Base-by-base conservation (phyloP, 2,113 vertebrate species). In the Centropus unirufus region DNA sequence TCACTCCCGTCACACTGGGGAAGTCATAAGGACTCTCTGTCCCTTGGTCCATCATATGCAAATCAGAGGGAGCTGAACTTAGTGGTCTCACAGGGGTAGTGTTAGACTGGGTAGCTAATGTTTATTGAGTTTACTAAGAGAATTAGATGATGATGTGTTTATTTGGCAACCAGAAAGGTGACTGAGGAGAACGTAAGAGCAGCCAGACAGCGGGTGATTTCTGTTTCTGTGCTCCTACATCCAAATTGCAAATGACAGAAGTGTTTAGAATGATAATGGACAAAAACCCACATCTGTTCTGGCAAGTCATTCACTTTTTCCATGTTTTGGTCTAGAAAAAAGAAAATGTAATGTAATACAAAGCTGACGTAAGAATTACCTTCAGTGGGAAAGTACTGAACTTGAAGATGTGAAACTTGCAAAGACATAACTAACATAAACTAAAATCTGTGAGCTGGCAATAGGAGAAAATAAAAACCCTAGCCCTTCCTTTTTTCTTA, bases 91-190 rank as follows among this genome's bases (percentile, higher is more conserved):
- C 19, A 29, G 14, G n/a, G 39, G 30, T 64, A 61, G 24, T 58
- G 39, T 21, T 47, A 66, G 22, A 36, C 52, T 55, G 34, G 39
- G 6, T n/a, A 72, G 47, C 8, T 68, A 21, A 73, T 11, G 24
- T 39, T 78, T 62, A 23, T 0, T 52, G 44, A 75, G 49, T 4
- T 80, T 49, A 9, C 26, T n/a, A 47, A 79, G 63, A 29, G 39
- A 55, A 47, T 81, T 46, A 32, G 23, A 52, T 24, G 44, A 57
- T 23, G 11, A 47, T 40, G 8, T 26, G 77, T 4, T 61, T 3
- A 0, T 64, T 64, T 86, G 80, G 54, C 0, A 2, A 40, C 34
- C 29, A 34, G 44, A 42, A 34, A 18, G 23, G 36, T 0, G 2
- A 24, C 49, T 18, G 58, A 52, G 13, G 58, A 80, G 67, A 67